A percentile compares a stretch with the other conserved stretches of the same genome.
These are phyloP conservation scores for Philhelius pedissequus DNA, from an alignment of 2,888 invertebrate genomes.

Conservation along the genomic window DNA sequence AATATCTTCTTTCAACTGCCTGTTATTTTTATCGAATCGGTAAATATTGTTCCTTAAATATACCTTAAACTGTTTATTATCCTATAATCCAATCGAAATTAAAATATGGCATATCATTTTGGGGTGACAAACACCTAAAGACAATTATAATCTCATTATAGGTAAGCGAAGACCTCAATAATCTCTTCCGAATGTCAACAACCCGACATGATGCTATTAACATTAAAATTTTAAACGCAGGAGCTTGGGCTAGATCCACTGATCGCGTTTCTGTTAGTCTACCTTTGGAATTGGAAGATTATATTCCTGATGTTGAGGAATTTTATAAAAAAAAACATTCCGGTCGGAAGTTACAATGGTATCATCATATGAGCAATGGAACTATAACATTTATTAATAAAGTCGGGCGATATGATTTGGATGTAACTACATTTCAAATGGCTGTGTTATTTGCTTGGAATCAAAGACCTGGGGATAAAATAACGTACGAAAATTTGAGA, in stretches of 20 bases:
- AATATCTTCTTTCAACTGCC: too few species aligned
- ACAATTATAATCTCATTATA: slow-evolving; percentile 42
- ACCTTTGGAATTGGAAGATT: slow-evolving; percentile 98
- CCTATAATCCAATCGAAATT: too few species aligned
- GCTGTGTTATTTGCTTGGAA: slow-evolving; percentile 99
- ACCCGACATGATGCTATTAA: slow-evolving; percentile 93
- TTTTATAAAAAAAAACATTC: slow-evolving; percentile 99
- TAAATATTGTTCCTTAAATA: too few species aligned
- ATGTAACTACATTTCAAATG: slow-evolving; percentile 99
- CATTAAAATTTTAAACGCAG: slow-evolving; percentile 98
- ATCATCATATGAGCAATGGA: slow-evolving; percentile 99
- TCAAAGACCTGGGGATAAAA: slow-evolving; percentile 93
- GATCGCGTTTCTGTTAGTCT: slow-evolving; percentile 97
- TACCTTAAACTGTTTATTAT: too few species aligned
- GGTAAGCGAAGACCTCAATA: slow-evolving; percentile 95
- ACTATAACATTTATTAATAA: slow-evolving; percentile 97
- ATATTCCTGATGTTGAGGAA: slow-evolving; percentile 99
- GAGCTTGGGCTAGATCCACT: slow-evolving; percentile 97
- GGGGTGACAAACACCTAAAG: background rate
- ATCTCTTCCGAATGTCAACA: slow-evolving; percentile 92
- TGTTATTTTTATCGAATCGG: too few species aligned
- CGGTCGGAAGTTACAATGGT: slow-evolving; percentile 98
- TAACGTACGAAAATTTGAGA: slow-evolving; percentile 97
- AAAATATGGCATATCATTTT: too few species aligned
- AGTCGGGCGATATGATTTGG: slow-evolving; percentile 96